phyloP scores from a whole-genome alignment of 2,113 vertebrate species.

The Cephalopholis sonnerati region DNA sequence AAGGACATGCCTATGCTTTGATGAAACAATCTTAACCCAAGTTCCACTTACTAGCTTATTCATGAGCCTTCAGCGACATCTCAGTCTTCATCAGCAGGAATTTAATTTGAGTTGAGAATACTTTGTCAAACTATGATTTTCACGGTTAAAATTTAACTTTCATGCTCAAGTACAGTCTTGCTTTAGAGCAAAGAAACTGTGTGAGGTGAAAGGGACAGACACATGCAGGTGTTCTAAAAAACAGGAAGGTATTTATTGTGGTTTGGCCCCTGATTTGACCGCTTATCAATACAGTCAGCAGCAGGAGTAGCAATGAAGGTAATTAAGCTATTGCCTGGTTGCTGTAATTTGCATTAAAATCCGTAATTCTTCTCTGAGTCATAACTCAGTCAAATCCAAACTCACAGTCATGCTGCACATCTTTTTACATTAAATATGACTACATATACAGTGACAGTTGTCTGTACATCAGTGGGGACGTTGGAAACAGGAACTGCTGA shows the following conservation, averaged over 20 bases:
- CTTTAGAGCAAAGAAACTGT: not conserved
- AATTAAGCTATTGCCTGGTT: not conserved
- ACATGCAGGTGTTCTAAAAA: not conserved
- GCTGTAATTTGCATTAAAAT: not conserved
- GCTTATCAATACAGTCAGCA: not conserved
- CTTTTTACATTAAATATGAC: no score
- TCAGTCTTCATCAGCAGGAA: no score
- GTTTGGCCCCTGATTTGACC: not conserved
- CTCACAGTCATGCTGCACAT: not conserved
- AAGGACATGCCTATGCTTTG: not conserved
- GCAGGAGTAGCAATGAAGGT: not conserved
- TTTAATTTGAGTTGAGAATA: not conserved
- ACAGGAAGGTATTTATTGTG: not conserved
- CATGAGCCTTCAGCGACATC: not conserved
- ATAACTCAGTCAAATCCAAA: not conserved
- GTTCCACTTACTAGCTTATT: not conserved
- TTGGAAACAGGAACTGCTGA: no score
- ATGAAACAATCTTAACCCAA: not conserved
- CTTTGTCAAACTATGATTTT: not conserved
- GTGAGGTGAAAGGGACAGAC: not conserved
- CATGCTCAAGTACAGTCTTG: not conserved
- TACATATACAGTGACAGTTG: no score
- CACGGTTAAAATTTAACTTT: not conserved
- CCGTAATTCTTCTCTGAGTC: not conserved
- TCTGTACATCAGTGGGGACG: no score